A percentile compares a stretch with the other conserved stretches of the same genome.
These are phyloP conservation scores for Petrocephalus zakoni DNA, from an alignment of 2,113 vertebrate species.

Conservation along the genomic window DNA sequence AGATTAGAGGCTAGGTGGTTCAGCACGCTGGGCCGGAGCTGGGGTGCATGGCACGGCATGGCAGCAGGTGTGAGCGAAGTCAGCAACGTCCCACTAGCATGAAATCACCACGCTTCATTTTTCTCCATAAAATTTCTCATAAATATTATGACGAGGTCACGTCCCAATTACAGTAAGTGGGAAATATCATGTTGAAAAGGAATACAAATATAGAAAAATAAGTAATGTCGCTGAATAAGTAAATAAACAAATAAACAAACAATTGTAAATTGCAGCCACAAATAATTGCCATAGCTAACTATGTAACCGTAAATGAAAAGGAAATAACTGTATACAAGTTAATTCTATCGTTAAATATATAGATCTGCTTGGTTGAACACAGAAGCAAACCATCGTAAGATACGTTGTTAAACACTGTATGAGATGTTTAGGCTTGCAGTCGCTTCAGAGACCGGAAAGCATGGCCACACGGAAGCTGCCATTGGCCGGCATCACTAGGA, in stretches of 20 bases:
- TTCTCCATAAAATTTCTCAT: background rate
- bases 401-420: background rate
- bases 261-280: too few relatives aligned
- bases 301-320: too few relatives aligned
- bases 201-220: background rate
- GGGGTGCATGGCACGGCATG: background rate
- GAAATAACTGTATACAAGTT: too few relatives aligned
- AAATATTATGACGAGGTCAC: background rate
- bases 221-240: too few relatives aligned
- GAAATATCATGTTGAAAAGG: background rate
- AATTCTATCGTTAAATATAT: too few relatives aligned
- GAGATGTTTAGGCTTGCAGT: background rate
- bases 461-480: background rate
- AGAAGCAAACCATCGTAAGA: background rate
- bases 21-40: background rate
- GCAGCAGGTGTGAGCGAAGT: background rate
- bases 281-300: too few relatives aligned
- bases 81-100: background rate
- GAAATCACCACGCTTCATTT: background rate
- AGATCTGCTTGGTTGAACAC: background rate
- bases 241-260: too few relatives aligned
- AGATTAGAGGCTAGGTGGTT: background rate
- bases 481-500: background rate
- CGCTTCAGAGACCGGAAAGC: background rate
- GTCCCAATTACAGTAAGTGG: background rate